phyloP scores from a whole-genome alignment of 2,797 vertebrate species.

The Enteromius mattozi region DNA sequence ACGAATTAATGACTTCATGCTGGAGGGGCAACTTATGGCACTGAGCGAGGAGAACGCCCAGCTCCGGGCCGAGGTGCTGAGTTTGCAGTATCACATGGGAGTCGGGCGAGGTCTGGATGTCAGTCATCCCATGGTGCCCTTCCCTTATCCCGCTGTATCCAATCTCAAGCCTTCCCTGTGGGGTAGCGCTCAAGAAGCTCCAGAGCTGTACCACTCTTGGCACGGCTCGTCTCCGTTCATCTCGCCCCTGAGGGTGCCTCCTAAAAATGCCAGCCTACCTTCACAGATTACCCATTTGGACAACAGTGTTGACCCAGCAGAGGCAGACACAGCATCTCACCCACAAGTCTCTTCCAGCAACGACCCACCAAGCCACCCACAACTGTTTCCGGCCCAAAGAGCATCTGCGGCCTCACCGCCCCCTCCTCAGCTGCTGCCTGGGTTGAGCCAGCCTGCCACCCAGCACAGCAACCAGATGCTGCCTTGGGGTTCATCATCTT shows the following conservation, averaged over 20 bases:
- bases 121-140: conserved; percentile 8
- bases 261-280: not conserved
- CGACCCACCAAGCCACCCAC: conserved; percentile 40
- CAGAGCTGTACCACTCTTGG: conserved; percentile 40
- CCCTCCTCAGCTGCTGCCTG: conserved; percentile 55
- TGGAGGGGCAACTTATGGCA: conserved; percentile 74
- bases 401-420: not conserved
- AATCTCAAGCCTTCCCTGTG: conserved; percentile 61
- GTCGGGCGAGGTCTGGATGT: conserved; percentile 42
- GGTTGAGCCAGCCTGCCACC: conserved; percentile 47
- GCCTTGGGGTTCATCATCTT: conserved; percentile 65
- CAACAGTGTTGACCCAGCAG: not conserved
- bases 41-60: conserved; percentile 75
- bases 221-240: not conserved
- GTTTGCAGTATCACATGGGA: conserved; percentile 65
- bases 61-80: conserved; percentile 70
- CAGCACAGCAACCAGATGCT: conserved; percentile 59
- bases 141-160: conserved; percentile 18
- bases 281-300: not conserved
- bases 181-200: conserved; percentile 21
- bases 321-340: conserved; percentile 52
- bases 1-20: conserved; percentile 71
- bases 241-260: conserved; percentile 28
- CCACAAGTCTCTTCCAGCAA: conserved; percentile 66
- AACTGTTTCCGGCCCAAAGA: conserved; percentile 1